phyloP scores from a whole-genome alignment of 2,113 vertebrate species.

The Antennarius striatus region DNA sequence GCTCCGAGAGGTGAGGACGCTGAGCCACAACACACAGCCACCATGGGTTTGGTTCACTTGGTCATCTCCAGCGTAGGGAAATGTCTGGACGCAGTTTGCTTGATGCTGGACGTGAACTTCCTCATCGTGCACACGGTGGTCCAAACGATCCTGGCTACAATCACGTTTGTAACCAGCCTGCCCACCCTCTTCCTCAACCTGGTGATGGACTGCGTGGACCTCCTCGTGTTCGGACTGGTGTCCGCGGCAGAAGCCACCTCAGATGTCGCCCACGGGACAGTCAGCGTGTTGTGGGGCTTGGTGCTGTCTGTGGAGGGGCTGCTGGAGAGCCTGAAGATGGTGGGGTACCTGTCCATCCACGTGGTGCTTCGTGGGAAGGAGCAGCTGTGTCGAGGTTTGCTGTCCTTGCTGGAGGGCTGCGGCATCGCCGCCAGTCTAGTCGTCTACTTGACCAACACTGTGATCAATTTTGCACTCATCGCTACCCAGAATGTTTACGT shows the following conservation, averaged over 20 bases:
- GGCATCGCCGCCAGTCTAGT: constrained; percentile 85
- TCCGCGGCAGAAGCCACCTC: constrained; percentile 69
- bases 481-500: constrained; percentile 86
- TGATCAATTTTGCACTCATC: constrained; percentile 88
- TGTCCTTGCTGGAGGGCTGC: constrained; percentile 82
- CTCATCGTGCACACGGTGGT: constrained; percentile 86
- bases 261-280: constrained; percentile 54
- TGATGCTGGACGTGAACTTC: constrained; percentile 91
- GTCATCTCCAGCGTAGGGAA: constrained; percentile 82
- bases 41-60: constrained; percentile 85
- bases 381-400: constrained; percentile 82
- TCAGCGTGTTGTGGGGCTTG: constrained; percentile 69
- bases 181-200: constrained; percentile 77
- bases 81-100: constrained; percentile 81
- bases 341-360: constrained; percentile 86
- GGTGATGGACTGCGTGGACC: constrained; percentile 78
- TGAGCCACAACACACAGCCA: neutral
- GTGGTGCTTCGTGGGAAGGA: constrained; percentile 84
- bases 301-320: constrained; percentile 78
- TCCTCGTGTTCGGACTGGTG: constrained; percentile 68
- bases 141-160: constrained; percentile 75
- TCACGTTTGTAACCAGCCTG: constrained; percentile 80
- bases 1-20: neutral
- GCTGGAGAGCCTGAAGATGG: constrained; percentile 87
- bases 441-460: constrained; percentile 89